These are phyloP conservation scores for Peromyscus polionotus DNA, from an alignment of 2,113 vertebrate genomes.

Conservation along the genomic window DNA sequence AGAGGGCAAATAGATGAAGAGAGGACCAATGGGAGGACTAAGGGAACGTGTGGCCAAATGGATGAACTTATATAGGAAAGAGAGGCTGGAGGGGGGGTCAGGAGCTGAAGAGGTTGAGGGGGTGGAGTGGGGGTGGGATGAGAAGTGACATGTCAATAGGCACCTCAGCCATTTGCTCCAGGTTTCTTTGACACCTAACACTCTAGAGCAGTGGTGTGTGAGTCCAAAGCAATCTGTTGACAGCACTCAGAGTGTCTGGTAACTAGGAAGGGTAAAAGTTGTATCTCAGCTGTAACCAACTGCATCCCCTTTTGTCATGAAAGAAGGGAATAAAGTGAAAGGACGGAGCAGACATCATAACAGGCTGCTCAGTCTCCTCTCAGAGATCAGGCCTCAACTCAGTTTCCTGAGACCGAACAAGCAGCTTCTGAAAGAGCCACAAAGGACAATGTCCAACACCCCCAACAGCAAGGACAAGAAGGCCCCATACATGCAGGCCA, in stretches of 20 bases:
- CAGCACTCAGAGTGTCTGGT: background rate
- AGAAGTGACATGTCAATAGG: background rate
- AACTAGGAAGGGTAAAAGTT: background rate
- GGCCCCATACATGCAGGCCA: no score
- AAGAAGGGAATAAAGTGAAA: background rate
- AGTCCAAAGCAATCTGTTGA: background rate
- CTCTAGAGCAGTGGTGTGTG: background rate
- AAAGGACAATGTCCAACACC: no score
- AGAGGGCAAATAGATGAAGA: background rate
- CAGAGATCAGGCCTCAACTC: no score
- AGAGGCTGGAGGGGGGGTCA: background rate
- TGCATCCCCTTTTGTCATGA: constrained; percentile 3
- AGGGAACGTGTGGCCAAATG: background rate
- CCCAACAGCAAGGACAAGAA: no score
- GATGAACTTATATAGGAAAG: background rate
- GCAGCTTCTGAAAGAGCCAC: no score
- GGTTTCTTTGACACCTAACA: background rate
- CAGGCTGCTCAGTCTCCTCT: no score
- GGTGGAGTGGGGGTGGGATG: background rate
- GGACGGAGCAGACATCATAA: no score
- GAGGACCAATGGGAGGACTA: background rate
- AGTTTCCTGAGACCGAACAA: no score
- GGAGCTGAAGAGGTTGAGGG: background rate
- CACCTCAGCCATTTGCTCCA: background rate
- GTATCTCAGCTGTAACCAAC: background rate